These are phyloP conservation scores for Malurus splendens DNA, from an alignment of 2,797 vertebrate genomes.

Conservation along the genomic window DNA sequence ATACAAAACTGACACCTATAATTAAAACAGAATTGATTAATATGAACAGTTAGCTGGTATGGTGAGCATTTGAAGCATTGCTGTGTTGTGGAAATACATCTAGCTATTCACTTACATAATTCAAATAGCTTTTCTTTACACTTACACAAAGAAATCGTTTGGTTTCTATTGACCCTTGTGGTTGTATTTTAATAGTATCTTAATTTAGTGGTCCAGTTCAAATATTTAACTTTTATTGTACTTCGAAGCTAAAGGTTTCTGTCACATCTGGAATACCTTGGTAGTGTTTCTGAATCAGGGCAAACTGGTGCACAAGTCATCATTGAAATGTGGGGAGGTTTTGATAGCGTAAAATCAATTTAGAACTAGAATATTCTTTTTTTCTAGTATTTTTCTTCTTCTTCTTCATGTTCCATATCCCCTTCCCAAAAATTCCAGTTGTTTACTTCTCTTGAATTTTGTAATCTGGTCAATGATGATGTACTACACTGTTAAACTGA, in stretches of 20 bases:
- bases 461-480: not conserved
- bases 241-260: constrained; percentile 17
- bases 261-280: not conserved
- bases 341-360: not conserved
- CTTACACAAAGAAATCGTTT: not conserved
- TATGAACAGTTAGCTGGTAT: not conserved
- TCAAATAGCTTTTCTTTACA: not conserved
- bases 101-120: not conserved
- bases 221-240: constrained; percentile 1
- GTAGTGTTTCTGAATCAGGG: not conserved
- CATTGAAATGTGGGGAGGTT: not conserved
- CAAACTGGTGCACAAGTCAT: not conserved
- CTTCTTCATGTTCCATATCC: not conserved
- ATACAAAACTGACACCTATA: not conserved
- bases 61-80: not conserved
- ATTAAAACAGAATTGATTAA: not conserved
- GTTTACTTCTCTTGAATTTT: not conserved
- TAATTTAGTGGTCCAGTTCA: constrained; percentile 8
- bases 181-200: constrained; percentile 29
- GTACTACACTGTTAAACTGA: not conserved
- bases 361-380: not conserved
- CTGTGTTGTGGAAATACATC: not conserved
- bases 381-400: not conserved
- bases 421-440: not conserved
- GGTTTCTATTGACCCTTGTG: not conserved